These are phyloP conservation scores for Hemibagrus wyckioides DNA, from an alignment of 2,113 vertebrate genomes.

Conservation along the genomic window DNA sequence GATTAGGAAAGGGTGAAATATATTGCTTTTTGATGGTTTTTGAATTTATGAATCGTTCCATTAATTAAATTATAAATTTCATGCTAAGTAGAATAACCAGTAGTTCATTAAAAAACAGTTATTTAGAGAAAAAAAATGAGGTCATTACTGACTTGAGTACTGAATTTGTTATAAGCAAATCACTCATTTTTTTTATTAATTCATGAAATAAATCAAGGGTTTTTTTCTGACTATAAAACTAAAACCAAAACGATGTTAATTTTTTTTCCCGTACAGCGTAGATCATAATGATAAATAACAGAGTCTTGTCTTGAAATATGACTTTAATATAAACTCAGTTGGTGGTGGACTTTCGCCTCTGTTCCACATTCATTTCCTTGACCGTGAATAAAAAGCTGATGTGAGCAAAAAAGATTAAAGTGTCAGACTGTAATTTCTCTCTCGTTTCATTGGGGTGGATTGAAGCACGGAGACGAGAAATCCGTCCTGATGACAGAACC, in stretches of 20 bases:
- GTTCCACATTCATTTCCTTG: background rate
- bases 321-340: slow-evolving; percentile 1
- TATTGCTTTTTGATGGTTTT: too few relatives aligned
- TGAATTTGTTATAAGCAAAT: background rate
- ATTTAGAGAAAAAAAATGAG: background rate
- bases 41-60: too few relatives aligned
- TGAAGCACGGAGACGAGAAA: slow-evolving; percentile 25
- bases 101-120: too few relatives aligned
- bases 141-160: background rate
- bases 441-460: slow-evolving; percentile 16
- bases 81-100: too few relatives aligned
- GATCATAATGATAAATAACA: background rate
- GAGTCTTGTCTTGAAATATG: slow-evolving; percentile 22
- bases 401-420: slow-evolving; percentile 29
- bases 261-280: background rate
- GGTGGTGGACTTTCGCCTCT: too few relatives aligned
- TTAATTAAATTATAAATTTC: too few relatives aligned
- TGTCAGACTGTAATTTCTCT: slow-evolving; percentile 41
- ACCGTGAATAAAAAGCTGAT: too few relatives aligned
- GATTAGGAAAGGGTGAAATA: too few relatives aligned
- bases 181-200: background rate
- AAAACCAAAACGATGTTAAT: background rate
- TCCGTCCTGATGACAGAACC: slow-evolving; percentile 44
- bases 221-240: background rate
- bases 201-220: background rate